Conservation (phyloP, 1,140 invertebrate species). For the Trachymyrmex septentrionalis region DNA sequence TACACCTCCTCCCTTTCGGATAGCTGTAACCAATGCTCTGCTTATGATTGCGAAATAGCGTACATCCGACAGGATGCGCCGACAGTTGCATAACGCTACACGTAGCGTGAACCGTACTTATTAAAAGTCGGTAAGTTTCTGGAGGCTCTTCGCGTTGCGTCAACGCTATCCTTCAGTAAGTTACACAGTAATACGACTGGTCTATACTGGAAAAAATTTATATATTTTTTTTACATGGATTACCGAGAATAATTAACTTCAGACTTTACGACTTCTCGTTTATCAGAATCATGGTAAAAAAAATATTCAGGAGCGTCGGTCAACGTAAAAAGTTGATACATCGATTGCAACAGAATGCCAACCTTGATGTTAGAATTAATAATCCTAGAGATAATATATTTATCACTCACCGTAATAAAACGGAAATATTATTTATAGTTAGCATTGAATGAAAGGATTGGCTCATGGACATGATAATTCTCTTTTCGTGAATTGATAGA, state of each 20-base stretch:
- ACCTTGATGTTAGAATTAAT: conserved; percentile 27
- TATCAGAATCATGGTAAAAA: conserved; percentile 2
- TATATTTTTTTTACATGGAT: conserved; percentile 26
- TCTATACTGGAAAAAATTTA: conserved; percentile 1
- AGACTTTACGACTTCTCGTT: background rate
- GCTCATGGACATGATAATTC: background rate
- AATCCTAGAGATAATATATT: conserved; percentile 5
- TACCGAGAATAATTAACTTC: conserved; percentile 24
- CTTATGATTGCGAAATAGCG: conserved; percentile 85
- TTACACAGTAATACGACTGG: background rate
- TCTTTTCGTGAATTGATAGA: background rate
- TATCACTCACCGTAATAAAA: background rate
- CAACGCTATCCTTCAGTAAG: conserved; percentile 40
- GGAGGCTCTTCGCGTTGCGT: conserved; percentile 36
- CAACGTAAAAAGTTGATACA: conserved; percentile 29
- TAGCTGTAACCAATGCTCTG: conserved; percentile 84
- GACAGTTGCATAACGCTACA: conserved; percentile 79
- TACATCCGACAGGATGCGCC: conserved; percentile 84
- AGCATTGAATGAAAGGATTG: background rate
- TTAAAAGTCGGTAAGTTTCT: conserved; percentile 75
- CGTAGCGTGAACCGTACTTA: conserved; percentile 80
- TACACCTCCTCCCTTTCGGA: conserved; percentile 65
- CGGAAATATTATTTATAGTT: background rate
- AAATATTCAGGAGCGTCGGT: background rate
- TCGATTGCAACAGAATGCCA: background rate